Percentiles rank a stretch among this genome's conserved stretches.
Evolutionary conservation across 2,113 vertebrate species (phyloP).

Genomic region (Semnornis frantzii): DNA sequence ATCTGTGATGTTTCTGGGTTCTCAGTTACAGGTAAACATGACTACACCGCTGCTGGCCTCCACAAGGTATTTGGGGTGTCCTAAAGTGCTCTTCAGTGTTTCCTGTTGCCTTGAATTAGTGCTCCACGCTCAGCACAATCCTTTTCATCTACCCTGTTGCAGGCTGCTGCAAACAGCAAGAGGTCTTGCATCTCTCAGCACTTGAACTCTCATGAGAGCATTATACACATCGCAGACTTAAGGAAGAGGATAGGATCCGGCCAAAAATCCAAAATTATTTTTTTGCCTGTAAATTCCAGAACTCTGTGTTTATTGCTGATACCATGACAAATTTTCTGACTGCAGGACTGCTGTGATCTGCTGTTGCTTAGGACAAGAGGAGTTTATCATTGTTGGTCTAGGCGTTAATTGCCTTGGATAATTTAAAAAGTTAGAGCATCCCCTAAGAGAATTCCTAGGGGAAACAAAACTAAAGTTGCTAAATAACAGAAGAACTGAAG

Average conservation of each 20-base stretch:
- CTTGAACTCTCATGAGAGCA: not conserved
- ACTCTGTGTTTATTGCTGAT: not conserved
- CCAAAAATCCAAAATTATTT: not conserved
- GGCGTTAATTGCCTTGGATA: not conserved
- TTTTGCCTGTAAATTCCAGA: not conserved
- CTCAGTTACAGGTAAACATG: not conserved
- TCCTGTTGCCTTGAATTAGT: not conserved
- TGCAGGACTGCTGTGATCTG: not conserved
- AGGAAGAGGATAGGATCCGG: not conserved
- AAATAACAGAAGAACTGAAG: not conserved
- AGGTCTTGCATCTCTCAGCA: not conserved
- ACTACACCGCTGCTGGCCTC: not conserved
- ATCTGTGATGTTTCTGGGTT: not conserved
- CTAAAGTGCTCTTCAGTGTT: not conserved
- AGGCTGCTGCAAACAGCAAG: not conserved
- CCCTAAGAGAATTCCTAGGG: not conserved
- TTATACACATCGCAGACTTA: not conserved
- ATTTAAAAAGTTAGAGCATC: not conserved
- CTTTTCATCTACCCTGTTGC: not conserved
- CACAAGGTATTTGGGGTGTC: fast-evolving
- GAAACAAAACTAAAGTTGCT: not conserved
- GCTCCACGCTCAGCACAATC: not conserved
- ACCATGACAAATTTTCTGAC: not conserved
- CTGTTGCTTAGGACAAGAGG: not conserved
- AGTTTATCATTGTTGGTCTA: not conserved